phyloP scores from a whole-genome alignment of 2,797 vertebrate genomes.

The Falco cherrug region DNA sequence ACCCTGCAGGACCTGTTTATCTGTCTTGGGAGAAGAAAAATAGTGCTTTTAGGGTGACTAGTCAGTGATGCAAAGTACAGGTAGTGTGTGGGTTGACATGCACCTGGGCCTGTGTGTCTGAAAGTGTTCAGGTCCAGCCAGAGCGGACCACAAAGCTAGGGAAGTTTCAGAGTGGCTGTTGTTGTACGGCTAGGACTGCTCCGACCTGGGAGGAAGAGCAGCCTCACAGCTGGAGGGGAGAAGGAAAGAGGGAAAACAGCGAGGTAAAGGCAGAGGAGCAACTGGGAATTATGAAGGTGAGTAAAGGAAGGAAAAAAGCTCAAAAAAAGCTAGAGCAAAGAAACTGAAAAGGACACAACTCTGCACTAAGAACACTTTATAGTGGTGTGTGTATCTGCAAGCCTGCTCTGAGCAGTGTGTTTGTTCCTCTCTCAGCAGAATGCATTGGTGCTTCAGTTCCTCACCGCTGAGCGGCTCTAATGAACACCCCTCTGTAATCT shows the following conservation, averaged over 20 bases:
- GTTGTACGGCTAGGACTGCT: not conserved
- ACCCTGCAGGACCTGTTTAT: not conserved
- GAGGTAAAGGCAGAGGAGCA: not conserved
- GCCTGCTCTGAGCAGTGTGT: not conserved
- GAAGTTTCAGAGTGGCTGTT: not conserved
- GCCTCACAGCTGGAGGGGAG: not conserved
- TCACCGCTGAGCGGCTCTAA: not conserved
- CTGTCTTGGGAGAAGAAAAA: not conserved
- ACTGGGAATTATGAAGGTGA: not conserved
- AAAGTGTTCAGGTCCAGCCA: not conserved
- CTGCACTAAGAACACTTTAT: not conserved
- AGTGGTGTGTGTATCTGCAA: not conserved
- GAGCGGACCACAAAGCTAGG: not conserved
- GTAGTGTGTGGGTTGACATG: not conserved
- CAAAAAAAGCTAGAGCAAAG: not conserved
- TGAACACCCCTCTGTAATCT: not conserved
- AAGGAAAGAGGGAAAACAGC: not conserved
- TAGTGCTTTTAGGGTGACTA: not conserved
- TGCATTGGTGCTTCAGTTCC: not conserved
- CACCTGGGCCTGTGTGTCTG: not conserved
- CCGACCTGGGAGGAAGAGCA: not conserved
- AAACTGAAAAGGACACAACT: not conserved
- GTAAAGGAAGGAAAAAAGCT: not conserved
- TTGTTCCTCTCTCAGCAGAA: conserved; percentile 30
- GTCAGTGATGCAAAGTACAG: not conserved